These are phyloP conservation scores for Anguilla anguilla DNA, from an alignment of 2,797 vertebrate genomes.

Conservation along the genomic window DNA sequence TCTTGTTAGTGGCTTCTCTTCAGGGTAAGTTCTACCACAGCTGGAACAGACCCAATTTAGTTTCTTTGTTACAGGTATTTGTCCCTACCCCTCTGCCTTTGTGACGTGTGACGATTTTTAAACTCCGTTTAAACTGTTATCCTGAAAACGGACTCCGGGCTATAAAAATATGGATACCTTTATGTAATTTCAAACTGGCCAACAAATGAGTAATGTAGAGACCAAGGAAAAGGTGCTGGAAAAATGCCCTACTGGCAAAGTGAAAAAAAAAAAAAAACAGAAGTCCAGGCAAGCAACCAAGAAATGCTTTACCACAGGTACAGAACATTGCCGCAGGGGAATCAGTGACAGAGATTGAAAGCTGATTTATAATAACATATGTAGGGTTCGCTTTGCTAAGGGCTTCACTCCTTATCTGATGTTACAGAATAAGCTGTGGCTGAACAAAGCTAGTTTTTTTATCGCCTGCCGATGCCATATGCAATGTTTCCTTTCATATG, in stretches of 20 bases:
- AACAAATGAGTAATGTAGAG: not conserved
- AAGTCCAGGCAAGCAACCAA: not conserved
- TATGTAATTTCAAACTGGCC: not conserved
- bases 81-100: not conserved
- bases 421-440: not conserved
- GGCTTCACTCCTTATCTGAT: constrained; percentile 8
- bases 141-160: not conserved
- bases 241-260: not conserved
- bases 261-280: not conserved
- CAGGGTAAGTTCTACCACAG: not conserved
- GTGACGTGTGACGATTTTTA: not conserved
- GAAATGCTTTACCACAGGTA: not conserved
- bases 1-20: not conserved
- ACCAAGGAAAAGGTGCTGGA: not conserved
- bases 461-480: not conserved
- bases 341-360: not conserved
- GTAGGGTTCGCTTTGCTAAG: constrained; percentile 6
- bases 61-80: not conserved
- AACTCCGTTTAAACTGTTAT: constrained; percentile 13
- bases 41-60: not conserved
- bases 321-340: not conserved
- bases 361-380: not conserved
- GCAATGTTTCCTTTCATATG: not conserved
- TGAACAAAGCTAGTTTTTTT: not conserved
- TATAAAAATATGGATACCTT: not conserved